Percentiles rank a stretch among this genome's conserved stretches.
These are phyloP conservation scores for Ficedula albicollis DNA, from an alignment of 2,797 vertebrate genomes.

Conservation along the genomic window DNA sequence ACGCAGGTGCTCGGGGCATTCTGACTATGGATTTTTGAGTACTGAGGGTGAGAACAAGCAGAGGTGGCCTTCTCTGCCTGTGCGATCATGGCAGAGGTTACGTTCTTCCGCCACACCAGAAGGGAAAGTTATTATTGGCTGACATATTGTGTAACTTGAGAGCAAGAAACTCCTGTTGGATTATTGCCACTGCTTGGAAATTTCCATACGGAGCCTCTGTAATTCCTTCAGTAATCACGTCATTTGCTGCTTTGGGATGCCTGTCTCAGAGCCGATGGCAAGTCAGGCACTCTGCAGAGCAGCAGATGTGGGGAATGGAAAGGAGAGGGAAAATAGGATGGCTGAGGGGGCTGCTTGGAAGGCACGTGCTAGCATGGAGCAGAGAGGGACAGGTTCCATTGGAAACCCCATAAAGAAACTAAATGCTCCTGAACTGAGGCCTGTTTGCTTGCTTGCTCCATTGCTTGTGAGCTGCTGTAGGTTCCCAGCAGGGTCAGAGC, in stretches of 20 bases:
- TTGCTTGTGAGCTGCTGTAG: background rate
- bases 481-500: background rate
- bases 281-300: background rate
- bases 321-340: background rate
- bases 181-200: slow-evolving; percentile 31
- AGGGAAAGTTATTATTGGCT: slow-evolving; percentile 47
- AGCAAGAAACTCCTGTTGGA: slow-evolving; percentile 18
- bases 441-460: background rate
- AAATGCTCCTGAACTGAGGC: background rate
- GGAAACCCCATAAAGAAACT: background rate
- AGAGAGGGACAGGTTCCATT: background rate
- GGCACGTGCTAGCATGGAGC: accelerated
- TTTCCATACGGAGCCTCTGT: slow-evolving; percentile 19
- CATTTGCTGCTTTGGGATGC: background rate
- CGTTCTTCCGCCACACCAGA: background rate
- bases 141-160: slow-evolving; percentile 43
- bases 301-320: background rate
- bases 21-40: background rate
- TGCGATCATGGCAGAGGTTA: background rate
- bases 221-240: slow-evolving; percentile 20
- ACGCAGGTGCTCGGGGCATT: background rate
- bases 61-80: background rate
- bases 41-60: background rate
- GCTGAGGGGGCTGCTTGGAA: background rate
- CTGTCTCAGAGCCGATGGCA: background rate